These are phyloP conservation scores for Euura lappo DNA, from an alignment of 1,140 invertebrate species.

Conservation along the genomic window DNA sequence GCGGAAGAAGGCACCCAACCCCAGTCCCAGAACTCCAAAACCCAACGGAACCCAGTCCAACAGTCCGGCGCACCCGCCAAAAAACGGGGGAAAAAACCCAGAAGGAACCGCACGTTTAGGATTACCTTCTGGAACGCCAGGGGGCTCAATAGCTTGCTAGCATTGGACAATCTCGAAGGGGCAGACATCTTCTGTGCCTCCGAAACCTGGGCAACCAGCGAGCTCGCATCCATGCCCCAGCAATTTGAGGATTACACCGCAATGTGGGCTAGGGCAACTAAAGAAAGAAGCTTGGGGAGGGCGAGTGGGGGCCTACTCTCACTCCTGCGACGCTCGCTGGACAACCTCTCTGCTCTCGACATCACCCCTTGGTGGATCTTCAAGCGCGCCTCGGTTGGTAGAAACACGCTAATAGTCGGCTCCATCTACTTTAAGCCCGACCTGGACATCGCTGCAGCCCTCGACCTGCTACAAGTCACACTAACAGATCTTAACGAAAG, in stretches of 20 bases:
- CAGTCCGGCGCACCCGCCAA: too few relatives aligned
- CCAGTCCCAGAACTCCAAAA: too few relatives aligned
- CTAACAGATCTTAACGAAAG: constrained; percentile 8
- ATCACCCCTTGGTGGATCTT: constrained; percentile 12
- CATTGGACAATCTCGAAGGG: background rate
- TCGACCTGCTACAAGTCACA: constrained; percentile 10
- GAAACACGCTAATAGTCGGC: constrained; percentile 8
- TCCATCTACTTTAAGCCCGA: constrained; percentile 17
- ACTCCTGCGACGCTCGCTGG: background rate
- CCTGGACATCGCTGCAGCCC: background rate
- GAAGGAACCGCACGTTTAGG: background rate
- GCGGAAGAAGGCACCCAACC: too few relatives aligned
- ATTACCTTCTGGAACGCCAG: constrained; percentile 9
- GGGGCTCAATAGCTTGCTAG: background rate
- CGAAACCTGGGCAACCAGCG: constrained; percentile 10
- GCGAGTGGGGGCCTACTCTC: background rate
- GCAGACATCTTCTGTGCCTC: background rate
- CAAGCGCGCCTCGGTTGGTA: background rate
- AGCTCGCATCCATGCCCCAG: background rate
- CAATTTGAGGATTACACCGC: background rate
- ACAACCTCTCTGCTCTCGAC: background rate
- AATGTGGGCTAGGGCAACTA: background rate
- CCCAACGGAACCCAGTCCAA: too few relatives aligned
- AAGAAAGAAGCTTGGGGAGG: background rate
- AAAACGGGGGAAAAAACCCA: too few relatives aligned